Evolutionary conservation across 2,888 invertebrate species (phyloP).

Genomic region (Spilarctia lutea): DNA sequence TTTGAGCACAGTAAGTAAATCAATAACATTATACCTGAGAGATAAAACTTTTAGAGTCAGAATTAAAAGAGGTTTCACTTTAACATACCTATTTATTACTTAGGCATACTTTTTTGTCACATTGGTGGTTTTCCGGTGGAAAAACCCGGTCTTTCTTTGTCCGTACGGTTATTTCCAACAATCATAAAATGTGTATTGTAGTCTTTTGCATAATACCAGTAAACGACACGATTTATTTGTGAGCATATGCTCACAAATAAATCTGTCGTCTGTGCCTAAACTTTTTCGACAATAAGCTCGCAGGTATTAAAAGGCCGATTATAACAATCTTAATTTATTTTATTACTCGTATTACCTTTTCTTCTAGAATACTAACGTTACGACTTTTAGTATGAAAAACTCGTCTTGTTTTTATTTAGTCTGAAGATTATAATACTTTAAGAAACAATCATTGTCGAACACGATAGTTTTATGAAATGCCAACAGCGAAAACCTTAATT

Average conservation of each 20-base stretch:
- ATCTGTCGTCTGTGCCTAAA: no score
- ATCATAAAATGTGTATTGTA: neutral
- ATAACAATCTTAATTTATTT: neutral
- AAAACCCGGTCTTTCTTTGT: no score
- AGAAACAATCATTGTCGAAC: neutral
- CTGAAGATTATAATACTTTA: neutral
- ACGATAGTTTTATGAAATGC: slow-evolving; percentile 9
- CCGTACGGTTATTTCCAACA: no score
- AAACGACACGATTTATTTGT: neutral
- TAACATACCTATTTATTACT: neutral
- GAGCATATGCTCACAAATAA: no score
- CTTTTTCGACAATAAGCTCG: neutral
- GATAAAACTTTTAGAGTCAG: neutral
- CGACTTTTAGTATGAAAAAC: neutral
- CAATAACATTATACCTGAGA: neutral
- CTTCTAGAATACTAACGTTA: neutral
- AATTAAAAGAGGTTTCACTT: neutral
- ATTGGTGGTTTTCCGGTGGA: neutral
- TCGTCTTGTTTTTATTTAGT: neutral
- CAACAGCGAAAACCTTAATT: slow-evolving; percentile 28
- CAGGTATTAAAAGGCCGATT: neutral
- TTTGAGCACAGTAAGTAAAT: no score
- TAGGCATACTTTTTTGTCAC: neutral
- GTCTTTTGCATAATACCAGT: neutral
- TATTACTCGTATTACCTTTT: neutral